phyloP scores from a whole-genome alignment of 2,113 vertebrate species.

The Brachyistius frenatus region DNA sequence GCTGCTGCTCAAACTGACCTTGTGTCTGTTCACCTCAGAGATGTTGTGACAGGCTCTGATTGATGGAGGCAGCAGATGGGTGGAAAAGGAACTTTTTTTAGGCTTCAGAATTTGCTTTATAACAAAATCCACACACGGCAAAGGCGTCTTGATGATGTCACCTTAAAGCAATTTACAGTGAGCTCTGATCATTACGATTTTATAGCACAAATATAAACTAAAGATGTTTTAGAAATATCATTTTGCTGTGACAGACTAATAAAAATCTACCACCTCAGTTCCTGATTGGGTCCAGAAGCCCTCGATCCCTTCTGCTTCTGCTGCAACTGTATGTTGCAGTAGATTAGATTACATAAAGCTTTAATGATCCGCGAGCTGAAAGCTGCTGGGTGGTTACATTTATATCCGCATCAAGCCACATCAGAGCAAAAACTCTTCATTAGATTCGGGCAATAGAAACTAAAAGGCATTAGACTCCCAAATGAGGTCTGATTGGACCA shows the following conservation, averaged over 20 bases:
- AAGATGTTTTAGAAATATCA: neutral
- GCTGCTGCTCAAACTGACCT: constrained; percentile 36
- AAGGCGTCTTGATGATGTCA: neutral
- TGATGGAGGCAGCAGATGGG: neutral
- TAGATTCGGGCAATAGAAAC: constrained; percentile 31
- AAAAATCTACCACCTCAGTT: neutral
- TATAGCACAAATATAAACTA: neutral
- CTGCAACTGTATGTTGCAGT: constrained; percentile 38
- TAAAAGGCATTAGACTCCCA: constrained; percentile 24
- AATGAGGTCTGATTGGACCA: constrained; percentile 38
- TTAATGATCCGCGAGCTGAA: constrained; percentile 52
- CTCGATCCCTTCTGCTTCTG: constrained; percentile 5
- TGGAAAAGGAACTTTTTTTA: neutral
- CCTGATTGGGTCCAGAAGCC: constrained; percentile 12
- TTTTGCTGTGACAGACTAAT: rapidly evolving
- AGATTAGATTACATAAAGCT: constrained; percentile 67
- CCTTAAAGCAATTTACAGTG: neutral
- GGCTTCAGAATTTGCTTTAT: rapidly evolving
- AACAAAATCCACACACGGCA: neutral
- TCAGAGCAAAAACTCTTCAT: constrained; percentile 21
- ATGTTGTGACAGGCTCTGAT: neutral
- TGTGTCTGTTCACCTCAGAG: constrained; percentile 19
- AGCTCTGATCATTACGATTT: neutral
- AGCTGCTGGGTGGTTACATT: constrained; percentile 55
- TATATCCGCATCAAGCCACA: constrained; percentile 38